Evolutionary conservation across 2,113 vertebrate species (phyloP), one percentile per base, ranked within the genome.

Genomic region (Chamaetylas fuelleborni): DNA sequence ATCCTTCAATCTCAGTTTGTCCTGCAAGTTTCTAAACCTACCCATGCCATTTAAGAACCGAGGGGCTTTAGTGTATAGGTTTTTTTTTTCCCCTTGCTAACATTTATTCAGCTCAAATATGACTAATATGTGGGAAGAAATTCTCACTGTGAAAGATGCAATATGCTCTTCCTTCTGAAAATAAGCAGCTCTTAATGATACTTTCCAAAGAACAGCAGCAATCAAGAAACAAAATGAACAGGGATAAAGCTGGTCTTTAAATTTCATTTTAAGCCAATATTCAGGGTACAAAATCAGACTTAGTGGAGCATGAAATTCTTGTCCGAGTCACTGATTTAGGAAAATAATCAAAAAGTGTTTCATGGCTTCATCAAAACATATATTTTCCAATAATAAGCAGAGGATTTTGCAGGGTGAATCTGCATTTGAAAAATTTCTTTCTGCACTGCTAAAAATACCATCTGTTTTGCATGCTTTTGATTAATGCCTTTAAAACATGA

Each of bases 301-400:
- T 85, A 88, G 31, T 77, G 74, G 76, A 73, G 74, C 88, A 90
- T 0, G 28, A 94, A 87, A 96, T 82, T 85, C 74, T 72, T 86
- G 54, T 90, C 42, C 0, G 1, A 92, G 62, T 92, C 88, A 88
- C 34, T 61, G 88, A 93, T 85, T 42, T 57, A 86, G 31, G 84
- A 83, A 91, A 86, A 91, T 50, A 88, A 92, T 72, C 47, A 93
- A 48, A 82, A 82, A 92, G 43, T 23, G 14, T 58, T 91, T 56
- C 43, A 51, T 51, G 33, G 62, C 40, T 92, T 89, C 61, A 87
- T 67, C 70, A 61, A 43, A 80, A 88, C 20, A 88, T 25, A 2
- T 25, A 67, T 92, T 91, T 88, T 67, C 56, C 72, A 93, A 81
- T 64, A 87, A 85, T 28, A 88, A 82, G 38, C 42, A 62, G 22